Base-by-base conservation (phyloP, 2,797 vertebrate species). In the Crocidura indochinensis region DNA sequence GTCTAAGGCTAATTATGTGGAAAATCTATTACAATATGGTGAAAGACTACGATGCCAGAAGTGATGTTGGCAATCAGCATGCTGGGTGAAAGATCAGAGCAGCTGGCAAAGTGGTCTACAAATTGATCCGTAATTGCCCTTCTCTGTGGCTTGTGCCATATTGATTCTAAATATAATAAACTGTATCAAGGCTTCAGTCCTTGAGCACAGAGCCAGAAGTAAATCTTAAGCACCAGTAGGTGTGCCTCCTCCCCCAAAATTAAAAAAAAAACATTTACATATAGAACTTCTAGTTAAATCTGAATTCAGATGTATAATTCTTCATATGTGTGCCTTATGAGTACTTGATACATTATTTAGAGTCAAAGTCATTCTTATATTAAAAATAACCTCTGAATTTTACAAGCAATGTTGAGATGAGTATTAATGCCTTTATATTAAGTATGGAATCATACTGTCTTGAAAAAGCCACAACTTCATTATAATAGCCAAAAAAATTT, bases 1-100 rank as follows among this genome's bases (percentile, higher is more conserved):
- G n/a, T 0, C 38, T 51, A 87, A 68, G 72, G 65, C 56, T 86
- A 94, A 91, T 91, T 94, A 72, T 49, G 26, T 68, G 62, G 67
- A 89, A 64, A 82, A 31, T 67, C 24, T 75, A 62, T 64, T 67
- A 62, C 1, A 9, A 29, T 17, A 27, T 24, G 74, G 80, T 65
- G 84, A n/a, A 81, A 78, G 6, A 8, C 51, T 46, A 51, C 67
- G 53, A 68, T 51, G 68, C 47, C 74, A 81, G 31, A 82, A 94
- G 60, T 67, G 24, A 88, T 20, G 47, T 19, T 56, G 78, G 49
- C 31, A 78, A 20, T 65, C 22, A 47, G n/a, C 68, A 29, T 22
- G 15, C 27, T 20, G 71, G 82, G 19, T 56, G n/a, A 93, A 87
- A 88, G 88, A 80, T 68, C 80, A 88, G n/a, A 81, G 10, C n/a